These are phyloP conservation scores for Paramormyrops kingsleyae DNA, from an alignment of 2,113 vertebrate species.

Conservation along the genomic window DNA sequence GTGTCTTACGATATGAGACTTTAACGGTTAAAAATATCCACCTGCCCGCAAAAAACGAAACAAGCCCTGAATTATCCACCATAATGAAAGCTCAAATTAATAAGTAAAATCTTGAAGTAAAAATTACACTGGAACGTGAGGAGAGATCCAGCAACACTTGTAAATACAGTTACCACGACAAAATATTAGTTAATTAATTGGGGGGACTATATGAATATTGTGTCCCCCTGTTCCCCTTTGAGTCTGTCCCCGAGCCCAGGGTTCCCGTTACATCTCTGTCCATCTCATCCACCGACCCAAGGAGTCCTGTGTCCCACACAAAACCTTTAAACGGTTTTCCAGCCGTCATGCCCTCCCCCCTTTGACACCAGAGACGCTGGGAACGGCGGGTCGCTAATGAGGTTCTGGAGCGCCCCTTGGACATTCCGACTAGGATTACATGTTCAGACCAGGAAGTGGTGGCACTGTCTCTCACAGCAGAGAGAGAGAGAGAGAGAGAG, in stretches of 20 bases:
- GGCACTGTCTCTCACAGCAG: neutral
- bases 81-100: neutral
- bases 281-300: conserved; percentile 13
- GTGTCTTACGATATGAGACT: conserved; percentile 24
- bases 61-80: neutral
- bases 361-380: conserved; percentile 42
- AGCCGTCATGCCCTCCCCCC: conserved; percentile 28
- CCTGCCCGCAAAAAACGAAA: neutral
- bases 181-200: conserved; percentile 12
- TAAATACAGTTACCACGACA: neutral
- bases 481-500: neutral
- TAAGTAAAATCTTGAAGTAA: neutral
- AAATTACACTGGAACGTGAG: neutral
- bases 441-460: conserved; percentile 18
- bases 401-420: conserved; percentile 26
- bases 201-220: neutral
- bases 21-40: conserved; percentile 14
- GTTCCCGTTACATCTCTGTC: conserved; percentile 32
- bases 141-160: neutral
- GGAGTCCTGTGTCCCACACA: conserved; percentile 22
- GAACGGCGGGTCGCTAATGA: conserved; percentile 21
- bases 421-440: conserved; percentile 35
- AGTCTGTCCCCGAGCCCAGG: conserved; percentile 5
- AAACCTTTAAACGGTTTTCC: conserved; percentile 26
- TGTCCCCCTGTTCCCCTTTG: neutral